Base-by-base conservation (phyloP, 2,113 vertebrate genomes). In the Solenodon paradoxus region DNA sequence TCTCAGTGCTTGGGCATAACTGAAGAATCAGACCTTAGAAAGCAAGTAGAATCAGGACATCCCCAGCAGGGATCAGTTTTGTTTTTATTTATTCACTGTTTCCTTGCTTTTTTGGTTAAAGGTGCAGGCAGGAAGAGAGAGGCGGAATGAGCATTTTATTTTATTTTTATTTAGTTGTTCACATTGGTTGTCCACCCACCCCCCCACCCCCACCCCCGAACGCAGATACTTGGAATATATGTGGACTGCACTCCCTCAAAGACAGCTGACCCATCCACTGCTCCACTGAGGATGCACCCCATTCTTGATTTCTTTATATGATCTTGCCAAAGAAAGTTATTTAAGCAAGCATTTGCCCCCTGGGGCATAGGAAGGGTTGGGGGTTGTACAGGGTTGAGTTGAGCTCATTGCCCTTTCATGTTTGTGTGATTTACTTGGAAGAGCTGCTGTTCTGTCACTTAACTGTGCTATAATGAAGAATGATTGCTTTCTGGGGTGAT, bases 21-120 rank as follows among this genome's bases (percentile, higher is more conserved):
- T 57, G 38, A 95, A 57, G 38, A 95, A 57, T 90, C n/a, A 84
- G 45, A 63, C 45, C 24, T 66, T 45, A 89, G 55, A 32, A 92
- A 96, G 45, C 63, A 87, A 28, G 3, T 64, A 4, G 64, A 93
- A 84, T 53, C 53, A 95, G 59, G 74, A 94, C 92, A 79, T 69
- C 6, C 32, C n/a, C 40, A 92, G 24, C 17, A 84, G 45, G 55
- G 45, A 83, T 92, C 42, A 72, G 2, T 82, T 49, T 80, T 87
- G 81, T 45, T 78, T 80, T 55, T 90, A 26, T 85, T 77, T 88
- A 9, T 84, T 92, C 35, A 51, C 38, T 8, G 75, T 77, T 79
- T 87, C 32, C 42, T 88, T 81, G 30, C 38, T 45, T n/a, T n/a
- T n/a, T n/a, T n/a, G n/a, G n/a, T n/a, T n/a, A n/a, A n/a, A n/a